These are phyloP conservation scores for Alloplasta piceator DNA, from an alignment of 2,888 invertebrate species.

Conservation along the genomic window DNA sequence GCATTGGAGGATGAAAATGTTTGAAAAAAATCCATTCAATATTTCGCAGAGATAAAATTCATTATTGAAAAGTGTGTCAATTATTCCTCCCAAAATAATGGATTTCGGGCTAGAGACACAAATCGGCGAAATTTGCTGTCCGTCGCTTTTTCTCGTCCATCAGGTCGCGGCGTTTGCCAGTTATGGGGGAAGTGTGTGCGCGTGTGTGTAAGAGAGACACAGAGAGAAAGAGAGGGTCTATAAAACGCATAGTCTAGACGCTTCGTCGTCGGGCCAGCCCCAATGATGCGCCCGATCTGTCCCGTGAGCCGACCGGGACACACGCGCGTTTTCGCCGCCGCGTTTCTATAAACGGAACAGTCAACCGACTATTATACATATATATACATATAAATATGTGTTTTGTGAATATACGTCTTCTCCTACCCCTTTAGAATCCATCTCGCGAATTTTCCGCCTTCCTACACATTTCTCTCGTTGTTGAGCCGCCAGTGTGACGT, in stretches of 20 bases:
- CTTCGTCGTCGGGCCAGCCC: constrained; percentile 60
- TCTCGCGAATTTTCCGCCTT: constrained; percentile 47
- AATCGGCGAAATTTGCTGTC: constrained; percentile 51
- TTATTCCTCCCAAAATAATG: too few relatives aligned
- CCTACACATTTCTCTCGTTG: not conserved
- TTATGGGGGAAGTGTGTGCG: constrained; percentile 29
- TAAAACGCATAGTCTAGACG: constrained; percentile 62
- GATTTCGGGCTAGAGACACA: constrained; percentile 13
- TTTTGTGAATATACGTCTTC: constrained; percentile 18
- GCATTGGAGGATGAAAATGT: too few relatives aligned
- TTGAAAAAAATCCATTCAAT: too few relatives aligned
- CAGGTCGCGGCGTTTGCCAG: constrained; percentile 49
- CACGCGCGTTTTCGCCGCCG: constrained; percentile 44
- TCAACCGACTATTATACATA: constrained; percentile 42
- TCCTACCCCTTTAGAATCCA: constrained; percentile 51
- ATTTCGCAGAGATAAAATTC: too few relatives aligned
- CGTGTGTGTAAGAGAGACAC: constrained; percentile 5
- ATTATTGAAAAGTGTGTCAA: too few relatives aligned
- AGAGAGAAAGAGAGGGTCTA: constrained; percentile 28
- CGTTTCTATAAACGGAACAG: constrained; percentile 65
- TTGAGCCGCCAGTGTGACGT: too few relatives aligned
- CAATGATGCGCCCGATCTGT: constrained; percentile 63
- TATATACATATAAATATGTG: constrained; percentile 13
- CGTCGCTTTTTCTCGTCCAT: constrained; percentile 35
- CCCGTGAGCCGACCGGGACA: constrained; percentile 58